phyloP scores from a whole-genome alignment of 2,797 vertebrate species.

The Schizopygopsis malacanthus region DNA sequence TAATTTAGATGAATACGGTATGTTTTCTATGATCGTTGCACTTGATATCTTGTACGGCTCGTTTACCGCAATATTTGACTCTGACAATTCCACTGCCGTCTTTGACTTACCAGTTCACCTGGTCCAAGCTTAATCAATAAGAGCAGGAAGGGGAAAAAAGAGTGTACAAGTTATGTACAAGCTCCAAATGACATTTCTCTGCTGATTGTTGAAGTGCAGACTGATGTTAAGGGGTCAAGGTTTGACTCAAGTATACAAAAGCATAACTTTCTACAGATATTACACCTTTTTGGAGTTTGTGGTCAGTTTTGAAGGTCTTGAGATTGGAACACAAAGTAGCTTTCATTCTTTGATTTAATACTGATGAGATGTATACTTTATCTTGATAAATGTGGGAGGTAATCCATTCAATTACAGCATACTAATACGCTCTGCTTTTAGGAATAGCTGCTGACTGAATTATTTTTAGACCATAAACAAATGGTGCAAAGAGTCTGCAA shows the following conservation, averaged over 20 bases:
- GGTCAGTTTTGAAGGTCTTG: neutral
- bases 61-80: neutral
- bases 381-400: neutral
- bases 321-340: neutral
- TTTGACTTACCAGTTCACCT: neutral
- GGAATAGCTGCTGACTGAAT: neutral
- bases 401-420: conserved; percentile 5
- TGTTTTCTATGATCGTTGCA: neutral
- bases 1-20: neutral
- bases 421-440: neutral
- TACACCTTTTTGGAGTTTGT: neutral
- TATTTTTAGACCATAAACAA: neutral
- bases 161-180: neutral
- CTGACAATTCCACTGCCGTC: neutral
- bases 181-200: neutral
- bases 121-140: neutral
- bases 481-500: neutral
- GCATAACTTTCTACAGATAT: neutral
- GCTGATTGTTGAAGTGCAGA: neutral
- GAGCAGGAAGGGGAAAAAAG: neutral
- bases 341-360: neutral
- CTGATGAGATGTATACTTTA: neutral
- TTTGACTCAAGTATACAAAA: neutral
- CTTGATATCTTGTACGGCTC: neutral
- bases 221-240: no score